Conservation (phyloP, 2,113 vertebrate genomes). For the Podarcis cretensis region DNA sequence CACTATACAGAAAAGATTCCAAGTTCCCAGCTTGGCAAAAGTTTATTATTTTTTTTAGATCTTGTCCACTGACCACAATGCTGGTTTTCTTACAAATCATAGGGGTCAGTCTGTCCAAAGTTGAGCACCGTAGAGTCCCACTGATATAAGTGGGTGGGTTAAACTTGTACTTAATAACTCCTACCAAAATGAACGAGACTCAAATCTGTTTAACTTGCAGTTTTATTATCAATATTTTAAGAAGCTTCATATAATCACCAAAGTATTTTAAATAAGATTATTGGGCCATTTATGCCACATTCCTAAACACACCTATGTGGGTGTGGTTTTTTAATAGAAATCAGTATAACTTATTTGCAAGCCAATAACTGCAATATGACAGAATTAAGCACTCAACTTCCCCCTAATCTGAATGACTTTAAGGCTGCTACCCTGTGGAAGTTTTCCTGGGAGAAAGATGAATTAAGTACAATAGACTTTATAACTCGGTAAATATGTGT, state of each 20-base stretch:
- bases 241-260: background rate
- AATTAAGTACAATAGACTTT: background rate
- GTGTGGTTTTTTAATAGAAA: background rate
- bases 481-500: background rate
- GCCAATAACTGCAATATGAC: background rate
- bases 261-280: background rate
- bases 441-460: background rate
- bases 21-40: constrained; percentile 83
- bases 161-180: background rate
- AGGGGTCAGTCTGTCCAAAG: background rate
- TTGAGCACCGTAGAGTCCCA: background rate
- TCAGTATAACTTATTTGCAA: background rate
- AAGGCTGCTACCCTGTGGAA: too few relatives aligned
- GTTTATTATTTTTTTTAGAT: background rate
- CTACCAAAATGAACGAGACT: background rate
- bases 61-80: background rate
- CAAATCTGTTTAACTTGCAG: background rate
- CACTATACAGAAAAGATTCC: constrained; percentile 83
- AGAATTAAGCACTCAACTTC: background rate
- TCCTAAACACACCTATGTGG: background rate
- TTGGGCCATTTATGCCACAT: background rate
- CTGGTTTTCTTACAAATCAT: background rate
- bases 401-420: background rate
- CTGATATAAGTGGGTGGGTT: background rate
- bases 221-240: background rate